Evolutionary conservation across 2,113 vertebrate genomes (phyloP).

Genomic region (Ginglymostoma cirratum): DNA sequence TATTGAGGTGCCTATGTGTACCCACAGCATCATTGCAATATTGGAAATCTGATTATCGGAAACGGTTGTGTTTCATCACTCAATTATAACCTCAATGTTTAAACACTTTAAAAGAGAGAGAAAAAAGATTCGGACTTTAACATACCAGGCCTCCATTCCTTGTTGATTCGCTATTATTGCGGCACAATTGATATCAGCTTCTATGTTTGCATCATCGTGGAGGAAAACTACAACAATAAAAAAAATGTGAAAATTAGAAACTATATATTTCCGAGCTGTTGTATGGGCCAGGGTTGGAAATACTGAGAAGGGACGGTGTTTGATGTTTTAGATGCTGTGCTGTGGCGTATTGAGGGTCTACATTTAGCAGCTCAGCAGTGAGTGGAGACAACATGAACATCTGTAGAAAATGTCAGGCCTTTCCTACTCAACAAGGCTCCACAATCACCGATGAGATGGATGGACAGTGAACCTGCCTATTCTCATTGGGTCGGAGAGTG

Average conservation of each 20-base stretch:
- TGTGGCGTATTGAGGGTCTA: neutral
- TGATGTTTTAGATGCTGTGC: neutral
- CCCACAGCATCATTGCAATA: neutral
- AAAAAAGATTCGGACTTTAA: neutral
- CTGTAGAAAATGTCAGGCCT: too few species aligned
- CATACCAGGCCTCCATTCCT: conserved; percentile 27
- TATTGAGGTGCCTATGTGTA: neutral
- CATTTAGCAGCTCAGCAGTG: neutral
- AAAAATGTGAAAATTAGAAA: neutral
- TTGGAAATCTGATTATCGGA: neutral
- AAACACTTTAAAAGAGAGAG: too few species aligned
- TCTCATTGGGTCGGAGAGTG: too few species aligned
- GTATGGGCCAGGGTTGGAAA: neutral
- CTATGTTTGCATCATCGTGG: neutral
- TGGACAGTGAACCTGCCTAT: too few species aligned
- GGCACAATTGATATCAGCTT: neutral
- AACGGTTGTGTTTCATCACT: neutral
- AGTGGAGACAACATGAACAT: too few species aligned
- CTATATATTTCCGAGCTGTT: too few species aligned
- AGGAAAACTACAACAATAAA: neutral
- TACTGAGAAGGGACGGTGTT: neutral
- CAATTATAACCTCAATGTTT: neutral
- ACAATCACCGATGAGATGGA: too few species aligned
- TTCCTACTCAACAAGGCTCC: too few species aligned
- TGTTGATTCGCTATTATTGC: neutral